A percentile compares a stretch with the other conserved stretches of the same genome.
phyloP scores from a whole-genome alignment of 2,888 invertebrate species.

The Crepidodera aurea region DNA sequence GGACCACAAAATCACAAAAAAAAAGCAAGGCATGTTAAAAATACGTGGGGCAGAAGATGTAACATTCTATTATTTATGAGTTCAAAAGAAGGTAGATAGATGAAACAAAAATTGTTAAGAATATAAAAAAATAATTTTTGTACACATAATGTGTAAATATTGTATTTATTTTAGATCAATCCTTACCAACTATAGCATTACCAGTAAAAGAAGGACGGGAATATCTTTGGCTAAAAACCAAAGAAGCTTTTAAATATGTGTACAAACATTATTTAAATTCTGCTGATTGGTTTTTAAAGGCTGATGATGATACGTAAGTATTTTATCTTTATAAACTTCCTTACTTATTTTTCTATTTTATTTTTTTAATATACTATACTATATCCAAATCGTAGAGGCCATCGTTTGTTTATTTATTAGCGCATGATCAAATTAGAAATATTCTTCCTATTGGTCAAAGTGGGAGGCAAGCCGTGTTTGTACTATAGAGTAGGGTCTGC shows the following conservation, averaged over 20 bases:
- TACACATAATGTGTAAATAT: too few species aligned
- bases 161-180: conserved; percentile 68
- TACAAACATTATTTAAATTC: conserved; percentile 84
- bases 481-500: too few species aligned
- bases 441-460: too few species aligned
- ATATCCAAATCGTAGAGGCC: too few species aligned
- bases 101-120: too few species aligned
- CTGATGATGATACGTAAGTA: conserved; percentile 93
- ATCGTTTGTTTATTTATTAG: too few species aligned
- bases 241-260: conserved; percentile 89
- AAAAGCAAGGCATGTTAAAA: conserved; percentile 93
- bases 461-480: too few species aligned
- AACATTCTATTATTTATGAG: conserved; percentile 91
- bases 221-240: conserved; percentile 96
- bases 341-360: background rate
- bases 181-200: conserved; percentile 81
- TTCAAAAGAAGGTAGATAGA: conserved; percentile 71
- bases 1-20: conserved; percentile 87
- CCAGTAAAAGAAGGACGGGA: conserved; percentile 89
- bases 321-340: background rate
- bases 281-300: conserved; percentile 97
- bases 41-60: conserved; percentile 95
- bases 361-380: too few species aligned
- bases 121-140: too few species aligned
- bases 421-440: too few species aligned